Conservation (phyloP, 2,113 vertebrate genomes). For the Conger conger region DNA sequence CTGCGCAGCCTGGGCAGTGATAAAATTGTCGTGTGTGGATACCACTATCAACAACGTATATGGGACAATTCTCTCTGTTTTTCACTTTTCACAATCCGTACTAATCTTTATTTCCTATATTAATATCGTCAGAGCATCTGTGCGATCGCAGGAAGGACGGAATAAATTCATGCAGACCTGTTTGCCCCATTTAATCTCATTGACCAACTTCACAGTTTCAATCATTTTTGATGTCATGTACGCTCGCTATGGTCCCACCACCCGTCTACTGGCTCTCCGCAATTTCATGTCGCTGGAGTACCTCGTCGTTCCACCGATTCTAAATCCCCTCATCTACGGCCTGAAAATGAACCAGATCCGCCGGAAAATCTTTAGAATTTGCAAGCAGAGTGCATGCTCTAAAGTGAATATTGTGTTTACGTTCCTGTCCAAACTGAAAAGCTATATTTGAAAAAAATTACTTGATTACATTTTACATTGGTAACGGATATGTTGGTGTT, state of each 20-base stretch:
- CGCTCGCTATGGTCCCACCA: too few species aligned
- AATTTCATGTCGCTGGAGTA: too few species aligned
- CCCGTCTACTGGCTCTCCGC: too few species aligned
- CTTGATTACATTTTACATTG: too few species aligned
- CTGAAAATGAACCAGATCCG: constrained; percentile 14
- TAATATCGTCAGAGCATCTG: neutral
- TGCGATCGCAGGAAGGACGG: neutral
- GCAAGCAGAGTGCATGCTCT: constrained; percentile 3
- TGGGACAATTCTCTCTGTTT: constrained; percentile 32
- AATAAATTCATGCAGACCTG: constrained; percentile 12
- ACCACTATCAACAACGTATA: constrained; percentile 47
- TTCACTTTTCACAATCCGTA: constrained; percentile 26
- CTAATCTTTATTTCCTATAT: neutral
- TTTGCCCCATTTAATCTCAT: constrained; percentile 9
- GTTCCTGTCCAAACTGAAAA: too few species aligned
- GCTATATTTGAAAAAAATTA: too few species aligned
- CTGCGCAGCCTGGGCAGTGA: too few species aligned
- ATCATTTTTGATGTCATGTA: constrained; percentile 1
- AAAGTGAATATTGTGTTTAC: too few species aligned
- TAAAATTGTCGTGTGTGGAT: constrained; percentile 30
- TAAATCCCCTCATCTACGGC: too few species aligned
- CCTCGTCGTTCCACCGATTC: too few species aligned
- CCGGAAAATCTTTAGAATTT: neutral
- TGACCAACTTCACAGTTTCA: constrained; percentile 15
- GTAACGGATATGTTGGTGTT: too few species aligned